Base-by-base conservation (phyloP, 2,888 invertebrate genomes). In the Alviniconcha strummeri region DNA sequence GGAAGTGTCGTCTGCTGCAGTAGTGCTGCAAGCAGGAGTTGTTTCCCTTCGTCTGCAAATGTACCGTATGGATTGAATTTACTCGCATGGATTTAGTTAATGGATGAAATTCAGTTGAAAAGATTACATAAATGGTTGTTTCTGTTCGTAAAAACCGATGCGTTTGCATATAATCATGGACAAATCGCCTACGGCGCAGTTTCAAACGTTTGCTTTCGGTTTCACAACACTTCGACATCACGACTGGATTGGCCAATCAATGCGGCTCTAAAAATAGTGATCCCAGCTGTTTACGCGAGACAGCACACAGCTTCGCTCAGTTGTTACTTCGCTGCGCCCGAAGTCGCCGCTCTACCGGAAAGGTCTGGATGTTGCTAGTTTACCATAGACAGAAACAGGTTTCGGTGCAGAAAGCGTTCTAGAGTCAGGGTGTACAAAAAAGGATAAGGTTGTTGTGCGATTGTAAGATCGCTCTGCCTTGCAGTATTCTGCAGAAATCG, bases 401-500 rank as follows among this genome's bases (percentile, higher is more conserved):
- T 60, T 60, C 2, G 13, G 60, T 60, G 36, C 1, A 36, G 36
- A 36, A 36, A 36, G 36, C 36, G 0, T 36, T 36, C 36, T 36
- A 36, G 36, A 36, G 36, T 36, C 36, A 36, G 36, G 36, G 36
- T 36, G 36, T 36, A 36, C 36, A 36, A 3, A 36, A 36, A 36
- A 36, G 36, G 36, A 36, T 36, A 36, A 36, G 36, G 36, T 36
- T 36, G 36, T 36, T 36, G 36, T 36, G 36, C 36, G 36, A 36
- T 36, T 36, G 36, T 36, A 36, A 36, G 36, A 36, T 36, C 36
- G 36, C 36, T 36, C 3, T 36, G 36, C 36, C 36, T 36, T 36
- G 36, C 36, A 36, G 3, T 57, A 76, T 84, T 85, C 84, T 86
- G 87, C 87, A 88, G 82, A 86, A 84, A 84, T 84, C 86, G 84